Conservation (phyloP, 2,113 vertebrate genomes). For the Psephotus haematonotus region DNA sequence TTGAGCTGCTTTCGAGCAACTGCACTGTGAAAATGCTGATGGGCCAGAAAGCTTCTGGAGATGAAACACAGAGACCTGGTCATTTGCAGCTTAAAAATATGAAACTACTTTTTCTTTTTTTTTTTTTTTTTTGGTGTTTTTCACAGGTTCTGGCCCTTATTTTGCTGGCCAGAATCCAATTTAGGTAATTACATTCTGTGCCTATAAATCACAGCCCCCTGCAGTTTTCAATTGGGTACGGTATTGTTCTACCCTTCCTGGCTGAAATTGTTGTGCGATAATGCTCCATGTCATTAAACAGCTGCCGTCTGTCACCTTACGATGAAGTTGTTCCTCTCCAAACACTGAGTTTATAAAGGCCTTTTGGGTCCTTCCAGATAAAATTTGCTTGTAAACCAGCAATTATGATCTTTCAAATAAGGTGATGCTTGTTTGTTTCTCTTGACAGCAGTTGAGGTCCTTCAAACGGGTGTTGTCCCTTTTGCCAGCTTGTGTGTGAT, state of each 20-base stretch:
- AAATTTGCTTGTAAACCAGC: constrained; percentile 40
- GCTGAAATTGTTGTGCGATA: constrained; percentile 30
- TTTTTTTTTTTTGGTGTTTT: not conserved
- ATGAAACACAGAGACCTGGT: not conserved
- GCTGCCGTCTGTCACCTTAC: constrained; percentile 57
- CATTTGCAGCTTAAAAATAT: not conserved
- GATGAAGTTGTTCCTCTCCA: constrained; percentile 52
- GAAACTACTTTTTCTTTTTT: not conserved
- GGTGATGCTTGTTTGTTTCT: constrained; percentile 30
- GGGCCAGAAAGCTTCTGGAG: not conserved
- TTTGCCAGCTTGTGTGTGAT: not conserved
- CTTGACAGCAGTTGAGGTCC: not conserved
- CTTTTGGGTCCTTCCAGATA: constrained; percentile 47
- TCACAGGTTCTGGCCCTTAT: constrained; percentile 1
- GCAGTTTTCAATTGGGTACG: constrained; percentile 36
- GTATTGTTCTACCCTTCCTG: constrained; percentile 53
- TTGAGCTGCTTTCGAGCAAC: not conserved
- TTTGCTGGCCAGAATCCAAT: constrained; percentile 47
- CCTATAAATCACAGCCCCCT: constrained; percentile 51
- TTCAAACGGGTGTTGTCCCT: not conserved
- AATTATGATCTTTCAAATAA: constrained; percentile 3
- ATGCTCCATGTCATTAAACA: constrained; percentile 67
- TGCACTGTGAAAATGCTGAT: not conserved
- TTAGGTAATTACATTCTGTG: constrained; percentile 60
- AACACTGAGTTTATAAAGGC: constrained; percentile 42